These are phyloP conservation scores for Nylanderia fulva DNA, from an alignment of 1,140 invertebrate genomes.

Conservation along the genomic window DNA sequence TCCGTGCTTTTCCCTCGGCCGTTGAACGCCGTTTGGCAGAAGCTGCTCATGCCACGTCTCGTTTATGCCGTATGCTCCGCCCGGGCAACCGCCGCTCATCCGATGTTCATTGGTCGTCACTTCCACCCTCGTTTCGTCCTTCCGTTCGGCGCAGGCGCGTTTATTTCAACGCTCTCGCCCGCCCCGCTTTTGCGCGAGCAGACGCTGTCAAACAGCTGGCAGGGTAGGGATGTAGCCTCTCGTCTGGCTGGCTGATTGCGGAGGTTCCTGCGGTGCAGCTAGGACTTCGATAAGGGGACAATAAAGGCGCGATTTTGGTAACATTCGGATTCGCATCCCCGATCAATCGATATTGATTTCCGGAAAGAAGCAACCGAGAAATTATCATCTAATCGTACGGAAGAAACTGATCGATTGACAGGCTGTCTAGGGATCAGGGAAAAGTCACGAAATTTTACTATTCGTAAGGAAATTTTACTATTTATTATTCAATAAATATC, in stretches of 20 bases:
- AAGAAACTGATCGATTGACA: not conserved
- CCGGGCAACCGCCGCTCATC: slow-evolving; percentile 55
- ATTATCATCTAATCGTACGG: not conserved
- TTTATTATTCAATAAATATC: too few species aligned
- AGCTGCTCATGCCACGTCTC: slow-evolving; percentile 66
- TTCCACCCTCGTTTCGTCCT: slow-evolving; percentile 49
- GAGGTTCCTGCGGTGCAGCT: not conserved
- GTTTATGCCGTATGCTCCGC: slow-evolving; percentile 79
- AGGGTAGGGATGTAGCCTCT: slow-evolving; percentile 37
- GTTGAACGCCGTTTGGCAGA: slow-evolving; percentile 82
- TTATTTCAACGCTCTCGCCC: slow-evolving; percentile 53
- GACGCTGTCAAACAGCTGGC: slow-evolving; percentile 61
- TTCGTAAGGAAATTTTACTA: too few species aligned
- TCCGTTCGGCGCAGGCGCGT: slow-evolving; percentile 56
- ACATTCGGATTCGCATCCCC: not conserved
- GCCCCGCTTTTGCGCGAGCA: slow-evolving; percentile 53
- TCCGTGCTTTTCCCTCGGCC: slow-evolving; percentile 68
- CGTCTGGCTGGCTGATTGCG: not conserved
- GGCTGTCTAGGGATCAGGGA: too few species aligned
- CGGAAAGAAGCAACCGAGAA: too few species aligned
- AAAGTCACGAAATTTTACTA: too few species aligned
- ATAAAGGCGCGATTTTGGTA: slow-evolving; percentile 10
- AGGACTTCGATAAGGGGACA: not conserved
- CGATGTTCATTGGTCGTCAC: slow-evolving; percentile 62
- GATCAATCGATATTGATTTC: not conserved